Conservation (phyloP, 2,888 invertebrate species). For the Caenorhabditis japonica region DNA sequence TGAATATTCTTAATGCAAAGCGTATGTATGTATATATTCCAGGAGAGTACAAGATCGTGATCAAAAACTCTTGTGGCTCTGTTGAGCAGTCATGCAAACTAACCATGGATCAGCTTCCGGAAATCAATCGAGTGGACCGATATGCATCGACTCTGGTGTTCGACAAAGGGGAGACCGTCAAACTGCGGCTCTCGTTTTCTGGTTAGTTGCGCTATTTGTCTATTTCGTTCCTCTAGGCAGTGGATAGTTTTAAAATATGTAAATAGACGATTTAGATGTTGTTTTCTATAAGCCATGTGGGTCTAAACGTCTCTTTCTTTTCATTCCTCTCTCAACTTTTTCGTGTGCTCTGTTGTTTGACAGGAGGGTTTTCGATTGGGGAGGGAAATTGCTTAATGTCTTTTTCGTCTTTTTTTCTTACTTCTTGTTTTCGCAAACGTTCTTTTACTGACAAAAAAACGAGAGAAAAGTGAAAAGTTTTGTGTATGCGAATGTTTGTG, state of each 20-base stretch:
- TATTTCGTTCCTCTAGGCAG: too few species aligned
- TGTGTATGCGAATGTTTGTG: too few species aligned
- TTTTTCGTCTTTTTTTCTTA: constrained; percentile 23
- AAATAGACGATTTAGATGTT: too few species aligned
- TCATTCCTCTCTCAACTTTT: too few species aligned
- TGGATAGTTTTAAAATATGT: too few species aligned
- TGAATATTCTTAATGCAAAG: too few species aligned
- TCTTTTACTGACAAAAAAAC: constrained; percentile 14
- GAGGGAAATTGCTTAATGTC: constrained; percentile 21
- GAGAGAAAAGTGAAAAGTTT: constrained; percentile 7
- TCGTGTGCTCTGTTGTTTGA: too few species aligned
- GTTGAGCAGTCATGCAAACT: constrained; percentile 61
- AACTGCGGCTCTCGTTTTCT: constrained; percentile 65
- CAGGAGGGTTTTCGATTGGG: too few species aligned
- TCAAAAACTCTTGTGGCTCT: constrained; percentile 49
- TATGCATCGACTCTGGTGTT: constrained; percentile 65
- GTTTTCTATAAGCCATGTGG: too few species aligned
- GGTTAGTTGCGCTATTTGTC: too few species aligned
- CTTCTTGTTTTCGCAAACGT: constrained; percentile 23
- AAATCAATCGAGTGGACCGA: constrained; percentile 66
- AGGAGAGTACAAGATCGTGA: constrained; percentile 55
- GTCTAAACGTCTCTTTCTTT: too few species aligned
- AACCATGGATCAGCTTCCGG: constrained; percentile 64
- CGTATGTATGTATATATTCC: too few species aligned
- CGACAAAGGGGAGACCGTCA: constrained; percentile 69